Percentiles rank a stretch among this genome's conserved stretches.
Evolutionary conservation across 2,113 vertebrate genomes (phyloP).

Genomic region (Heloderma charlesbogerti): DNA sequence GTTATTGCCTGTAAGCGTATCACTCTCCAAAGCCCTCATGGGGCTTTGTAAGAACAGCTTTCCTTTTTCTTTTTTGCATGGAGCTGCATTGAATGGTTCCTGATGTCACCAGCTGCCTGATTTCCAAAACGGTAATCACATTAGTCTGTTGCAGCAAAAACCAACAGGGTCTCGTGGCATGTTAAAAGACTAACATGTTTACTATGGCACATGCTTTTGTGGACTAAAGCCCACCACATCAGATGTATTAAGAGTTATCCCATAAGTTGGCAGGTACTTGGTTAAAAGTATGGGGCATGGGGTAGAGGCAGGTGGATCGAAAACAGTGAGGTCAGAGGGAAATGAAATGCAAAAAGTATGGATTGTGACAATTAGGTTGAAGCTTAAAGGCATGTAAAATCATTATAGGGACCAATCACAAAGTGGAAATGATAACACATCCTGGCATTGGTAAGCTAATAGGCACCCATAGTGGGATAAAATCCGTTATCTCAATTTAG

Average conservation of each 20-base stretch:
- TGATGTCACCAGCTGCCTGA: not conserved
- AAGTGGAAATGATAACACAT: no score
- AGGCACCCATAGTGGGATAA: no score
- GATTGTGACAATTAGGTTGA: no score
- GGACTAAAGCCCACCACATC: not conserved
- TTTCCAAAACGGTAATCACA: not conserved
- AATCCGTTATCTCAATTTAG: no score
- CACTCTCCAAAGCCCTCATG: not conserved
- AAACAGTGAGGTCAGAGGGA: no score
- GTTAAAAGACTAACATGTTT: not conserved
- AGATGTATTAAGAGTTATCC: not conserved
- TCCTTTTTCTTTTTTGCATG: not conserved
- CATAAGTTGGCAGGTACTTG: not conserved
- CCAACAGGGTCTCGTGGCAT: not conserved
- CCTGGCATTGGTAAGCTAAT: no score
- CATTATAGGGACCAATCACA: no score
- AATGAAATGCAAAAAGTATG: no score
- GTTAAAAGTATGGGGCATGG: no score
- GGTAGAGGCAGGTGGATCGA: no score
- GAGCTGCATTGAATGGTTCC: not conserved
- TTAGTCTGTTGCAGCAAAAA: not conserved
- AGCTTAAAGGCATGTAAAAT: no score
- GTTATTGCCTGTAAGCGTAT: not conserved
- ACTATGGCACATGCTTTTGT: not conserved
- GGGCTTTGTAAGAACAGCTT: not conserved